These are phyloP conservation scores for Lagopus leucura DNA, from an alignment of 2,113 vertebrate genomes.

Conservation along the genomic window DNA sequence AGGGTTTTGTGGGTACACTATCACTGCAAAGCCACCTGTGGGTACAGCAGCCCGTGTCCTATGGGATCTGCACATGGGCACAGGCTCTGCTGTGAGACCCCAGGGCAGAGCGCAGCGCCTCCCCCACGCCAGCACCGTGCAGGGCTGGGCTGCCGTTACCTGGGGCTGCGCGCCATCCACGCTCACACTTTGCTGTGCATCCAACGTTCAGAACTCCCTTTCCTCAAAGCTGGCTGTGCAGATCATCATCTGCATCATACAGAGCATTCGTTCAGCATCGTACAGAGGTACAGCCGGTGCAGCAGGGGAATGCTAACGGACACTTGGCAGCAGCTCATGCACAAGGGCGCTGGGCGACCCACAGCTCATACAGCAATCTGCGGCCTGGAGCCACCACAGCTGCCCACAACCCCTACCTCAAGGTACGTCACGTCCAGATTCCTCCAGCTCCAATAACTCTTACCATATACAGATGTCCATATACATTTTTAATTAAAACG, in stretches of 20 bases:
- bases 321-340: background rate
- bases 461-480: conserved; percentile 53
- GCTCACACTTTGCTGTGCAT: no score
- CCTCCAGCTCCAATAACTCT: background rate
- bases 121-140: no score
- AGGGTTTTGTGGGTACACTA: background rate
- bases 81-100: no score
- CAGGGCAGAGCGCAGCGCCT: no score
- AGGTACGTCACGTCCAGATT: background rate
- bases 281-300: rapidly evolving
- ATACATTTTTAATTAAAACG: conserved; percentile 40
- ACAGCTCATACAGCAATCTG: background rate
- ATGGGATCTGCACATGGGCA: background rate
- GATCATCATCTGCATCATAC: background rate
- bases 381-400: background rate
- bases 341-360: rapidly evolving
- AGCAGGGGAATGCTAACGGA: background rate
- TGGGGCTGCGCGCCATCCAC: background rate
- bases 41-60: background rate
- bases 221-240: background rate
- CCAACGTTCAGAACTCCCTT: background rate
- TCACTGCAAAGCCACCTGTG: background rate
- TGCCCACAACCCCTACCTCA: background rate
- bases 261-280: background rate
- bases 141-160: background rate